Evolutionary conservation across 2,888 invertebrate genomes (phyloP), one percentile per base, ranked within the genome.

Genomic region (Chrysina gloriosa): DNA sequence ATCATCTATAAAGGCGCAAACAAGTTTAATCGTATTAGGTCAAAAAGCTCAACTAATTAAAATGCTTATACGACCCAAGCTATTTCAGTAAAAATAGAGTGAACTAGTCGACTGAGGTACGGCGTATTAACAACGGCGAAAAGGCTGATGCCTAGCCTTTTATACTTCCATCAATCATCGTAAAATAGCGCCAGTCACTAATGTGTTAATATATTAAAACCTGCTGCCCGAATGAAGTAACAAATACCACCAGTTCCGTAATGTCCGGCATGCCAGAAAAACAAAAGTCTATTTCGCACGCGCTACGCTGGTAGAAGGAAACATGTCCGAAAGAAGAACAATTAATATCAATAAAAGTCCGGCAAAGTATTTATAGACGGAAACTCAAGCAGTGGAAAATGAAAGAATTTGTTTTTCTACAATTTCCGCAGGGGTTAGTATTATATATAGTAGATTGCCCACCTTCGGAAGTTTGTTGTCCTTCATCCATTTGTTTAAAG

Each of bases 341-440:
- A 72, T 72, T 72, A 71, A 72, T 73, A 72, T 73, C 73, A 73
- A 73, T 73, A 72, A 72, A 72, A 70, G 73, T 72, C 73, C 31
- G 36, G 34, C 67, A 64, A 69, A 69, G 63, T 61, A 69, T 71
- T 67, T 72, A 66, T 64, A 29, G 67, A 50, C 29, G 65, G 65
- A 50, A 45, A 14, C 27, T 52, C 25, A n/a, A 48, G 31, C 16
- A 61, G 23, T n/a, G 63, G 36, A 52, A 67, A 64, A 68, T 56
- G 64, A 52, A 50, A 50, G 63, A 42, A 68, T 54, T 45, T 63
- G 29, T 52, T 52, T 23, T 48, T 25, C 23, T n/a, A 23, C 7
- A 19, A 21, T 47, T 21, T 23, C 3, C 1, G n/a, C 25, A 11
- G n/a, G 3, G 7, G 25, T 11, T 48, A 11, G 4, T 25, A 11